phyloP scores from a whole-genome alignment of 2,113 vertebrate genomes.

The Pachyramphus minor region DNA sequence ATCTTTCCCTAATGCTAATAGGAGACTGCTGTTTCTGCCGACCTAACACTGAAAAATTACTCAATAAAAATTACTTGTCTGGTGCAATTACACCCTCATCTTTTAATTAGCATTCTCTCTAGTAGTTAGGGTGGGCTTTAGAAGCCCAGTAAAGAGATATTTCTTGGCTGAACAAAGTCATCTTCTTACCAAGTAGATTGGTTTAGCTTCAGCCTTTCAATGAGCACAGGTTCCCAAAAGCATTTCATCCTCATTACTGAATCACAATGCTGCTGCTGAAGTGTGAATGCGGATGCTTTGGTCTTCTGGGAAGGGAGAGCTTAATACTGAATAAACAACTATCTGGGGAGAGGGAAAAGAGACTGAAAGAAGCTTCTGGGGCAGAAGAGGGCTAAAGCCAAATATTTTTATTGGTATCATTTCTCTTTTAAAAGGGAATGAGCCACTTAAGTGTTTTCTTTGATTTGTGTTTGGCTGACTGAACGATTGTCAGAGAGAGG shows the following conservation, averaged over 20 bases:
- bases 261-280: not conserved
- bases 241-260: slow-evolving; percentile 46
- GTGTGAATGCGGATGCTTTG: not conserved
- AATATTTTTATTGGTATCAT: slow-evolving; percentile 1
- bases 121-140: not conserved
- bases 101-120: slow-evolving; percentile 49
- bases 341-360: not conserved
- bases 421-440: slow-evolving; percentile 5
- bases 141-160: not conserved
- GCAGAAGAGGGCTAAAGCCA: slow-evolving; percentile 4
- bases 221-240: not conserved
- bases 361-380: not conserved
- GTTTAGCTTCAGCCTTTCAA: slow-evolving; percentile 2
- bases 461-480: slow-evolving; percentile 29
- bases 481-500: not conserved
- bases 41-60: slow-evolving; percentile 63
- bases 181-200: slow-evolving; percentile 18
- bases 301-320: slow-evolving; percentile 37
- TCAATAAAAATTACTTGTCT: slow-evolving; percentile 63
- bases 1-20: not conserved
- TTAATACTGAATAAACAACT: slow-evolving; percentile 39
- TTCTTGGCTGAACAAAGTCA: slow-evolving; percentile 32
- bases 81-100: slow-evolving; percentile 51
- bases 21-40: not conserved
- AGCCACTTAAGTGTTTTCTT: not conserved